Percentiles rank a stretch among this genome's conserved stretches.
Conservation (phyloP, 2,113 vertebrate species). For the Silurus asotus region DNA sequence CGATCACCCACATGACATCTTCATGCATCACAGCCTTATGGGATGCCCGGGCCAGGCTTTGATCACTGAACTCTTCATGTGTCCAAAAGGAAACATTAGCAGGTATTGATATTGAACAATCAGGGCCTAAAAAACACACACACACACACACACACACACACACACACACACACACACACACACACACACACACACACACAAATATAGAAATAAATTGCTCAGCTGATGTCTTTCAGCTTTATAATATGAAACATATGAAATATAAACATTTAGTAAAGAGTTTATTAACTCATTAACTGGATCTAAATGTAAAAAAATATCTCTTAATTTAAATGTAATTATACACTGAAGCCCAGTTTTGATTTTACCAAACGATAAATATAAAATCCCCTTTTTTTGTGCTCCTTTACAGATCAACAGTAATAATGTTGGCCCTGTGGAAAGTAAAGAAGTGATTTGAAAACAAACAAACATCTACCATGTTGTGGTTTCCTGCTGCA, state of each 20-base stretch:
- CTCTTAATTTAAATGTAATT: not conserved
- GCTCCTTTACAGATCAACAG: no score
- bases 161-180: no score
- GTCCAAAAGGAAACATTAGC: slow-evolving; percentile 91
- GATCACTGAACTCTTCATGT: slow-evolving; percentile 75
- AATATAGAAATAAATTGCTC: no score
- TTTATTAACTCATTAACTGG: not conserved
- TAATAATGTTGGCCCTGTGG: no score
- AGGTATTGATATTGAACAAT: slow-evolving; percentile 86
- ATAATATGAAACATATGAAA: not conserved
- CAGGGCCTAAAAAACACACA: slow-evolving; percentile 76
- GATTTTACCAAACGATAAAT: not conserved
- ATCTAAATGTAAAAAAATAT: not conserved
- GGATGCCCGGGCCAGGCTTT: slow-evolving; percentile 85
- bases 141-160: not conserved
- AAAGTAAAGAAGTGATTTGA: no score
- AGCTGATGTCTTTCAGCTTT: not conserved
- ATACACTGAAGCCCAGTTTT: not conserved
- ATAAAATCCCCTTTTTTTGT: not conserved
- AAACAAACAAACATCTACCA: no score
- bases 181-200: no score
- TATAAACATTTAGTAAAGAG: not conserved
- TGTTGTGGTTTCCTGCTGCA: no score
- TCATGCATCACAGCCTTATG: slow-evolving; percentile 88
- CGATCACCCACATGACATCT: slow-evolving; percentile 91